Base-by-base conservation (phyloP, 35 echinoderm and acorn worm genomes). In the Nesometra sesokonis region DNA sequence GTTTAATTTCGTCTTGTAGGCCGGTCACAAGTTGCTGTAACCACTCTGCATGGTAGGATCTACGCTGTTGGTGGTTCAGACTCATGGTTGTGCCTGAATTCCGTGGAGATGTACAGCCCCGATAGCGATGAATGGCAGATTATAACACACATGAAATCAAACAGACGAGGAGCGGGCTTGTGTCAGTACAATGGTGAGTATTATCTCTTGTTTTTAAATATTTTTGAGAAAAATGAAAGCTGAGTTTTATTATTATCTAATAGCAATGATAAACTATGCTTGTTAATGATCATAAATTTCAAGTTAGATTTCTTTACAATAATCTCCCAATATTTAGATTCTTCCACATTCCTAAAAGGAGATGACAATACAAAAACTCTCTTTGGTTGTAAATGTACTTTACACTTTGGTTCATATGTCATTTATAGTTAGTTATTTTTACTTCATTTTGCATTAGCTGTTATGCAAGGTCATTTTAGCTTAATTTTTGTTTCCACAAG, bases 101-200 rank as follows among this genome's bases (percentile, higher is more conserved):
- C 92, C 0, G 95, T 98, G n/a, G 95, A 98, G 87, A 88, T 94
- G 2, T 98, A 98, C 77, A 86, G 92, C 36, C 90, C 90, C 0
- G 84, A 92, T 11, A 38, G 35, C 0, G 82, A 92, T 57, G 84
- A 84, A 13, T 98, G 95, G 95, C 89, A 35, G 4, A 35, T 77
- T 0, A 37, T 85, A 8, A 36, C 90, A 13, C 85, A 92, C 7
- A 87, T 98, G 92, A 92, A 86, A 32, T 89, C 87, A 0, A 84
- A 84, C 77, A 87, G 95, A 87, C 86, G 95, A 91, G 92, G 92
- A 17, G 95, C 95, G 47, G 95, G 92, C 3, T 84, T 93, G 9
- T 92, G 92, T 82, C 82, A 79, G 1, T 86, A 91, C 37, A 86
- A 93, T 23, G 92, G 92, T 94, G 32, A 84, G 91, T 32, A 32